Conservation (phyloP, 2,888 invertebrate genomes). For the Phalera bucephala region DNA sequence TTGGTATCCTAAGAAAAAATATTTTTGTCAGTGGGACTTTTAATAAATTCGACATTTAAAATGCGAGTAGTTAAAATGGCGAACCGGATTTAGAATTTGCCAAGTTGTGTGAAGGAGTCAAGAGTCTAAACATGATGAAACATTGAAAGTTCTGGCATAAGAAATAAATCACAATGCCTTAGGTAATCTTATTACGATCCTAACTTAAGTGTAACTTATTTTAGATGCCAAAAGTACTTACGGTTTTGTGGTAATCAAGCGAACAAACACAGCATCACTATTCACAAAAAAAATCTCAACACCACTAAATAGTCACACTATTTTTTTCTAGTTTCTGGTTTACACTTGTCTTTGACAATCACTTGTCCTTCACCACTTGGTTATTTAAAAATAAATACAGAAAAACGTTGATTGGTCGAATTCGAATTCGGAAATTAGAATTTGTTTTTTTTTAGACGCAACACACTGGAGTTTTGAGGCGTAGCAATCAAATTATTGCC, state of each 20-base stretch:
- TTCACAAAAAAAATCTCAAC: slow-evolving; percentile 49
- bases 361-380: slow-evolving; percentile 33
- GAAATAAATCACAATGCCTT: too few species aligned
- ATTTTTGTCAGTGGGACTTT: background rate
- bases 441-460: slow-evolving; percentile 26
- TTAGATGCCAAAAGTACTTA: slow-evolving; percentile 47
- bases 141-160: too few species aligned
- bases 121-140: too few species aligned
- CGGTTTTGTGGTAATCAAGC: slow-evolving; percentile 59
- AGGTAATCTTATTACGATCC: too few species aligned
- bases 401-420: slow-evolving; percentile 22
- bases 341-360: slow-evolving; percentile 38
- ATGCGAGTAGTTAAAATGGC: too few species aligned
- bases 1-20: too few species aligned
- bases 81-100: too few species aligned
- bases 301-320: slow-evolving; percentile 60
- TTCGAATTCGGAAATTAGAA: slow-evolving; percentile 22
- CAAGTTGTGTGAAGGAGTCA: too few species aligned
- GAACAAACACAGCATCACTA: slow-evolving; percentile 68
- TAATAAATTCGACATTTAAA: too few species aligned
- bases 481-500: slow-evolving; percentile 52
- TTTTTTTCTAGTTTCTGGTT: slow-evolving; percentile 16
- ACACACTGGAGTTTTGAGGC: slow-evolving; percentile 30
- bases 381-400: slow-evolving; percentile 12
- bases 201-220: too few species aligned